Percentiles rank a stretch among this genome's conserved stretches.
Evolutionary conservation across 2,113 vertebrate genomes (phyloP).

Genomic region (Vidua macroura): DNA sequence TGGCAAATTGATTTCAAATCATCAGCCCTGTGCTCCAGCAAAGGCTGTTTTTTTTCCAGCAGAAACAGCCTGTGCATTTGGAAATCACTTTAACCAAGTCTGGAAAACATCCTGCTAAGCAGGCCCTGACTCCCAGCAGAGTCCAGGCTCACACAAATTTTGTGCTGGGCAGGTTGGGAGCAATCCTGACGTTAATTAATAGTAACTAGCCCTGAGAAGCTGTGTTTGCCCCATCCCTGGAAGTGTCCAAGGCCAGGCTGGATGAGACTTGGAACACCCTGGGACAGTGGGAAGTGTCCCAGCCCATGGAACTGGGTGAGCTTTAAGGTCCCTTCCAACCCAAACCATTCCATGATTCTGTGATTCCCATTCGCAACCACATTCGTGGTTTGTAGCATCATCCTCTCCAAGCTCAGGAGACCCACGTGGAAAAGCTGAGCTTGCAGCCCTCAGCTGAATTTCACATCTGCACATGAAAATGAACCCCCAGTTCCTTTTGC

Average conservation of each 20-base stretch:
- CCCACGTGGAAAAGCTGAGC: background rate
- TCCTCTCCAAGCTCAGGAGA: background rate
- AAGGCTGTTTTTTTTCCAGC: background rate
- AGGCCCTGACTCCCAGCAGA: background rate
- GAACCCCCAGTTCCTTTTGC: background rate
- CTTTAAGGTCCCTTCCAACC: background rate
- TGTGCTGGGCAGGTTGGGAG: background rate
- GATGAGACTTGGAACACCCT: background rate
- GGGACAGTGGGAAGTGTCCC: background rate
- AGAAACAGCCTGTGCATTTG: background rate
- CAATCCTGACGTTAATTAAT: background rate
- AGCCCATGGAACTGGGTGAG: background rate
- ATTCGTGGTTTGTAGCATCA: background rate
- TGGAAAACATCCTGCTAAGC: constrained; percentile 45
- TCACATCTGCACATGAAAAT: background rate
- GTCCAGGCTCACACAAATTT: background rate
- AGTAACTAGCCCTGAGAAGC: background rate
- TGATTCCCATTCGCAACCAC: background rate
- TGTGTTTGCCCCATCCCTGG: background rate
- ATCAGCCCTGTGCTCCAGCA: background rate
- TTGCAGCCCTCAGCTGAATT: background rate
- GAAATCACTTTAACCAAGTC: background rate
- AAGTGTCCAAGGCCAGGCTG: background rate
- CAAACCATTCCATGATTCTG: background rate
- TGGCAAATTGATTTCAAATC: background rate